phyloP scores from a whole-genome alignment of 2,888 invertebrate genomes.

The Tetheella fluctuosa region DNA sequence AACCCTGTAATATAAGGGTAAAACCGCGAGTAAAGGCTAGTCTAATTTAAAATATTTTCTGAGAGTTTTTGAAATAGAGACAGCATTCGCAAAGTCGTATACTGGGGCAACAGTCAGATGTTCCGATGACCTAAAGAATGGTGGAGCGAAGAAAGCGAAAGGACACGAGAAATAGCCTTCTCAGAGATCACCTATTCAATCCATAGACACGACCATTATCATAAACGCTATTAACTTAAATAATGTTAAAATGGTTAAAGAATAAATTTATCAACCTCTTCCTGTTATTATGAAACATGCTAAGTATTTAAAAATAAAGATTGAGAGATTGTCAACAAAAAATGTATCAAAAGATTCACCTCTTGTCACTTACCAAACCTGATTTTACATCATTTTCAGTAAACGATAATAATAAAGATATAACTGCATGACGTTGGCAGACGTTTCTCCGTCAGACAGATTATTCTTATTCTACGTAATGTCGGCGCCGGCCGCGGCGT shows the following conservation, averaged over 20 bases:
- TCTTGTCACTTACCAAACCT: conserved; percentile 4
- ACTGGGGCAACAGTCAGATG: conserved; percentile 5
- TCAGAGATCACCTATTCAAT: background rate
- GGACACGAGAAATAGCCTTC: background rate
- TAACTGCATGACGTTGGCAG: conserved; percentile 4
- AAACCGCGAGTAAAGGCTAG: background rate
- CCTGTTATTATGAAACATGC: no score
- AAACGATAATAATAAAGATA: background rate
- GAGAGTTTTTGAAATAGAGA: background rate
- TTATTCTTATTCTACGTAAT: conserved; percentile 12
- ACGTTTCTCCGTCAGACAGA: conserved; percentile 9
- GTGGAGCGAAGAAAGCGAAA: background rate
- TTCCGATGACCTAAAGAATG: conserved; percentile 7
- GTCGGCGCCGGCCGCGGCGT: no score
- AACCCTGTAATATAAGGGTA: no score
- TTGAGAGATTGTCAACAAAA: background rate
- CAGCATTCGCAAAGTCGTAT: background rate
- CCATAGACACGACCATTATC: no score
- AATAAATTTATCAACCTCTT: background rate
- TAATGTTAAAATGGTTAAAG: background rate
- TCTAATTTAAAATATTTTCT: no score
- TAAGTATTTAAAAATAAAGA: background rate
- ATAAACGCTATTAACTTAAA: background rate
- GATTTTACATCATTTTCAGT: conserved; percentile 8
- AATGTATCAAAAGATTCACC: conserved; percentile 1